Conservation (phyloP, 2,113 vertebrate genomes). For the Takifugu flavidus region DNA sequence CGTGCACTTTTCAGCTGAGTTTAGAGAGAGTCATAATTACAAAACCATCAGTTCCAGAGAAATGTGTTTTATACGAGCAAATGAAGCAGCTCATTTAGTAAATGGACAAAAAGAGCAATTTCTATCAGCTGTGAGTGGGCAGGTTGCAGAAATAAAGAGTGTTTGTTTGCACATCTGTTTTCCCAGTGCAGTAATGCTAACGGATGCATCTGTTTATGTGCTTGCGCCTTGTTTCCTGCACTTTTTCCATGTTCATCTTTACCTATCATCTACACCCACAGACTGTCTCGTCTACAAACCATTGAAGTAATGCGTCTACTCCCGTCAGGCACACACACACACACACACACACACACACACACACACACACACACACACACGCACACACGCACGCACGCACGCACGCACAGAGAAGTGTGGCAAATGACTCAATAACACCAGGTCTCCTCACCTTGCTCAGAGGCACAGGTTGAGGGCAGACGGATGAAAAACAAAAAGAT, state of each 20-base stretch:
- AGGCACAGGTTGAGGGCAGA: constrained; percentile 14
- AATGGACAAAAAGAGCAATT: constrained; percentile 11
- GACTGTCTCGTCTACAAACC: constrained; percentile 1
- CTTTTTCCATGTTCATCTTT: constrained; percentile 13
- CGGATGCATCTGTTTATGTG: not conserved
- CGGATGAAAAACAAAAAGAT: not conserved
- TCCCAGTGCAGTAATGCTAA: not conserved
- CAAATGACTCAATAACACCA: constrained; percentile 10
- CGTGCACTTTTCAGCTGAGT: constrained; percentile 3
- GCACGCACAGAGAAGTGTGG: constrained; percentile 1
- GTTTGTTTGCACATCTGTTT: not conserved
- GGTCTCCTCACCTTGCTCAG: constrained; percentile 17
- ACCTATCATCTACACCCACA: constrained; percentile 13
- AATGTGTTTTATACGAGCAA: constrained; percentile 4
- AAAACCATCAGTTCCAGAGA: constrained; percentile 1
- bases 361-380: constrained; percentile 11
- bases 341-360: constrained; percentile 7
- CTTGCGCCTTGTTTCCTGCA: not conserved
- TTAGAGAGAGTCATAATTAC: constrained; percentile 23
- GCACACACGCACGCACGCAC: constrained; percentile 13
- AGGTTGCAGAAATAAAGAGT: not conserved
- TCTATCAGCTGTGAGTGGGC: constrained; percentile 19
- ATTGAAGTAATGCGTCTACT: constrained; percentile 12
- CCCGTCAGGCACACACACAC: not conserved
- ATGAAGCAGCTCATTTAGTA: not conserved